A percentile compares a stretch with the other conserved stretches of the same genome.
Conservation (phyloP, 2,797 vertebrate genomes). For the Coendou prehensilis region DNA sequence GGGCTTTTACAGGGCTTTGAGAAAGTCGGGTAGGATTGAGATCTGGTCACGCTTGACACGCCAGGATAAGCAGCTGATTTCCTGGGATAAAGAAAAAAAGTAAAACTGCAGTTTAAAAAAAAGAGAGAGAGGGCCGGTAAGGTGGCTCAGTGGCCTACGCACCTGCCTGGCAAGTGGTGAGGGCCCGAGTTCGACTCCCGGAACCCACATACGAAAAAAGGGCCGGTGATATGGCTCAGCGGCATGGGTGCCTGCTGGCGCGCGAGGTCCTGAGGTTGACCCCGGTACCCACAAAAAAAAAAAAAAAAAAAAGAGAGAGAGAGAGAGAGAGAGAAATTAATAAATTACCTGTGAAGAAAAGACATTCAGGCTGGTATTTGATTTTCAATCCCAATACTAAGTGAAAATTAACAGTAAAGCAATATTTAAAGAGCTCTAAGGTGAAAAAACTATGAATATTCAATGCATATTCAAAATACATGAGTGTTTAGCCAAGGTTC, state of each 20-base stretch:
- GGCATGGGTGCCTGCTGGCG: no score
- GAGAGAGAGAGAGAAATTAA: not conserved
- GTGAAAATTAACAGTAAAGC: not conserved
- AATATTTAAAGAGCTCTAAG: not conserved
- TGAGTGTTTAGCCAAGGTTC: not conserved
- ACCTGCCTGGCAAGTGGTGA: no score
- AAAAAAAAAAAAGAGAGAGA: not conserved
- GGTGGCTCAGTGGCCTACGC: no score
- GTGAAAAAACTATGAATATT: not conserved
- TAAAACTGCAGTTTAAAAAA: not conserved
- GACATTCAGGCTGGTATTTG: not conserved
- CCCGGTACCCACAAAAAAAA: not conserved
- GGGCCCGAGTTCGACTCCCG: no score
- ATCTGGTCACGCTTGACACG: no score
- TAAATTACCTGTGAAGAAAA: not conserved
- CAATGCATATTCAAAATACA: fast-evolving
- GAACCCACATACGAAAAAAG: no score
- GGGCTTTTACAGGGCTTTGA: not conserved
- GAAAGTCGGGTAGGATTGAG: no score
- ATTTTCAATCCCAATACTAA: not conserved
- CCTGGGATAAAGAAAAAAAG: not conserved
- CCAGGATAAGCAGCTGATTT: not conserved
- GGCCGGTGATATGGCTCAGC: no score
- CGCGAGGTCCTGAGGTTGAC: not conserved
- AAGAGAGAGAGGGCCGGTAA: not conserved